phyloP scores from a whole-genome alignment of 2,113 vertebrate genomes.

The Dendropsophus ebraccatus region DNA sequence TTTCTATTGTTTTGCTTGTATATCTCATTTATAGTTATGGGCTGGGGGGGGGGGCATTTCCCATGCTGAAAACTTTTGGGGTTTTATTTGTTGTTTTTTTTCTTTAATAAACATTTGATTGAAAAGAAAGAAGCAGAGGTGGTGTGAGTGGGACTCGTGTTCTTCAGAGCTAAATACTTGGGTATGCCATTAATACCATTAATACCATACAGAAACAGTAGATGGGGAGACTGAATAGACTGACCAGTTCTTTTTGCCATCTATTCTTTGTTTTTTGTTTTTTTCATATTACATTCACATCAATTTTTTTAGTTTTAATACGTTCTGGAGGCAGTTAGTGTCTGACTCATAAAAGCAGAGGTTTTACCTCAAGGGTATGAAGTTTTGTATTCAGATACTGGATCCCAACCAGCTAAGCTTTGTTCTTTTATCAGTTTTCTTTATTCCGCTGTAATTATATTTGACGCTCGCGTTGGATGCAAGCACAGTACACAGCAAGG shows the following conservation, averaged over 20 bases:
- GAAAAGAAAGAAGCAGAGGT: too few species aligned
- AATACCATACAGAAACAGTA: not conserved
- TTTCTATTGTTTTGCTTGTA: too few species aligned
- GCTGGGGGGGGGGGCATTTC: too few species aligned
- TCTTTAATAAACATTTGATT: too few species aligned
- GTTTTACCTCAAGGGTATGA: conserved; percentile 4
- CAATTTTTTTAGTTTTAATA: not conserved
- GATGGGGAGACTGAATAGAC: not conserved
- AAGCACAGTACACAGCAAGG: not conserved
- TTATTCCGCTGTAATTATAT: conserved; percentile 3
- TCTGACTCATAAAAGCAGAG: not conserved
- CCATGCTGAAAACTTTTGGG: too few species aligned
- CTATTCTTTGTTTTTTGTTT: not conserved
- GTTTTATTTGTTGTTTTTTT: too few species aligned
- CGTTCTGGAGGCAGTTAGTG: not conserved
- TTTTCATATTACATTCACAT: not conserved
- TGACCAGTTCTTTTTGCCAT: not conserved
- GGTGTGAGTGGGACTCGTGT: too few species aligned
- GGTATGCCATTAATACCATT: too few species aligned
- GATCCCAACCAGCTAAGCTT: conserved; percentile 10
- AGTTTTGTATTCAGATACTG: conserved; percentile 38
- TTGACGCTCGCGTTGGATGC: conserved; percentile 10
- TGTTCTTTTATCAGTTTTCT: conserved; percentile 47
- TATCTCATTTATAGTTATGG: too few species aligned
- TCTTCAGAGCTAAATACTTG: too few species aligned